A percentile compares a stretch with the other conserved stretches of the same genome.
phyloP scores from a whole-genome alignment of 1,140 invertebrate genomes.

The Diachasmimorpha longicaudata region DNA sequence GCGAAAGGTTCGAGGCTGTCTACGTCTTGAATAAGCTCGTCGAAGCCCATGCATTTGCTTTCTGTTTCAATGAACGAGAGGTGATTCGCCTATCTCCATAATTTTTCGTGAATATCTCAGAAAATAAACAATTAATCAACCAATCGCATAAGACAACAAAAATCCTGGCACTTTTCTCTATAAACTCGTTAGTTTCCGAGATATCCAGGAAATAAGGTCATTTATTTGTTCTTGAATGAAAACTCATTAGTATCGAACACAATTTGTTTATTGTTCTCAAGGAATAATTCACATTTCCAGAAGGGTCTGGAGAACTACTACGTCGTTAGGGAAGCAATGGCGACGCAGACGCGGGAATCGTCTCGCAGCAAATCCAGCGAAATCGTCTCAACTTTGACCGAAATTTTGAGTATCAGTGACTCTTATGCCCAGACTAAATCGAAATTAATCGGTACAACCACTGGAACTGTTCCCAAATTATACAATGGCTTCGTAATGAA shows the following conservation, averaged over 20 bases:
- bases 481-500: neutral
- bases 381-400: neutral
- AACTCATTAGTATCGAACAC: neutral
- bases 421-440: neutral
- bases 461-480: neutral
- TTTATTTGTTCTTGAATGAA: neutral
- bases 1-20: constrained; percentile 52
- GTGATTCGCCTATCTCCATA: constrained; percentile 33
- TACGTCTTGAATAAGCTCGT: constrained; percentile 56
- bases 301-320: neutral
- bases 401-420: neutral
- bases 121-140: no score
- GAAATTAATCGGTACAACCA: neutral
- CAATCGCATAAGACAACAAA: no score
- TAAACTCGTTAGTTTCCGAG: no score
- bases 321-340: neutral
- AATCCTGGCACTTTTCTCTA: no score
- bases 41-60: constrained; percentile 45
- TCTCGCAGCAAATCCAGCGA: neutral
- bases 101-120: neutral
- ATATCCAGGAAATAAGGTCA: no score
- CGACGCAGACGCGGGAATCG: neutral
- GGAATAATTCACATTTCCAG: neutral
- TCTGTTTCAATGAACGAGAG: constrained; percentile 48
- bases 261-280: neutral